Evolutionary conservation across 2,888 invertebrate species (phyloP).

Genomic region (Psylliodes chrysocephalus): DNA sequence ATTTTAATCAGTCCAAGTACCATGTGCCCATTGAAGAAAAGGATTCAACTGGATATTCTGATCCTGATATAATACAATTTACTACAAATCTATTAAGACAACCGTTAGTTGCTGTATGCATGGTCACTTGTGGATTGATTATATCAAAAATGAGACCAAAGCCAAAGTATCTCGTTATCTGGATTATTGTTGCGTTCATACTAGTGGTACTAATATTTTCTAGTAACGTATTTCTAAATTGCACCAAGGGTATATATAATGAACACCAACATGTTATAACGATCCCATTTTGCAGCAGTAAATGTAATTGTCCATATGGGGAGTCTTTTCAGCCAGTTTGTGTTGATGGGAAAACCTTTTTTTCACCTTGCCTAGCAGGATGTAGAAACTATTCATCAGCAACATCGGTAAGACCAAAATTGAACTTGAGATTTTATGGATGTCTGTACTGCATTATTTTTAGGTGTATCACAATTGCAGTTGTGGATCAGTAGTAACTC

Average conservation of each 20-base stretch:
- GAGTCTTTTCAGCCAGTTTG: conserved; percentile 73
- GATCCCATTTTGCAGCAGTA: conserved; percentile 67
- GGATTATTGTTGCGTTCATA: conserved; percentile 62
- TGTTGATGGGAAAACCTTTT: conserved; percentile 70
- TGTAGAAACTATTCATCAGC: conserved; percentile 64
- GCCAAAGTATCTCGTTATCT: conserved; percentile 65
- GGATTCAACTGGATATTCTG: conserved; percentile 66
- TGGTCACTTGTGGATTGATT: conserved; percentile 68
- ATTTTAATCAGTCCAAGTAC: conserved; percentile 70
- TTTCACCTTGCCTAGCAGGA: conserved; percentile 80
- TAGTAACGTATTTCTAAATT: conserved; percentile 55
- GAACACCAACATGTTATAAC: conserved; percentile 63
- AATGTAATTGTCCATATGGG: conserved; percentile 67
- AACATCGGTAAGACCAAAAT: conserved; percentile 63
- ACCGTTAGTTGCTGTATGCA: conserved; percentile 66
- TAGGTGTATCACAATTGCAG: conserved; percentile 66
- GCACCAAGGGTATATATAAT: conserved; percentile 56
- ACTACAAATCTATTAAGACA: conserved; percentile 68
- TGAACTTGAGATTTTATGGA: not conserved
- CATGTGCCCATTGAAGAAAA: conserved; percentile 65
- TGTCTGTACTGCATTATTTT: conserved; percentile 41
- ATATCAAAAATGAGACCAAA: conserved; percentile 67
- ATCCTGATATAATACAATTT: conserved; percentile 68
- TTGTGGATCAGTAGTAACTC: conserved; percentile 61
- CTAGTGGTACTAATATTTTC: conserved; percentile 61